These are phyloP conservation scores for Siphlonurus alternatus DNA, from an alignment of 2,888 invertebrate species.

Conservation along the genomic window DNA sequence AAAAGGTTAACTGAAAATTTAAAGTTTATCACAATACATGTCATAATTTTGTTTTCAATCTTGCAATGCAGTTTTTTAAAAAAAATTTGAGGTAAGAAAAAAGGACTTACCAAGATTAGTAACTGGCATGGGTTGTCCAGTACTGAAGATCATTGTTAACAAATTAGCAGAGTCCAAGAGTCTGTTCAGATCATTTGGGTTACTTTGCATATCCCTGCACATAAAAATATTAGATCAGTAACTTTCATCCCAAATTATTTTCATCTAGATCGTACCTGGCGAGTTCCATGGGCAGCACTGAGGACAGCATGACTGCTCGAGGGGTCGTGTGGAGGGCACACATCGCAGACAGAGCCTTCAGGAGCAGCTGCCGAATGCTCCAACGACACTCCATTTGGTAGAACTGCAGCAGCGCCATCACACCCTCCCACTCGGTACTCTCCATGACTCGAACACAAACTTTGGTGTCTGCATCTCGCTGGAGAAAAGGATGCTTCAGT, in stretches of 20 bases:
- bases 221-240: too few species aligned
- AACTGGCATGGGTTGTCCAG: slow-evolving; percentile 77
- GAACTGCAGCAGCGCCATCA: slow-evolving; percentile 74
- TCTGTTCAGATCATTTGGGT: slow-evolving; percentile 58
- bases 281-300: slow-evolving; percentile 78
- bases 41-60: not conserved
- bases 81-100: too few species aligned
- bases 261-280: slow-evolving; percentile 55
- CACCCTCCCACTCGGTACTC: slow-evolving; percentile 65
- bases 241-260: too few species aligned
- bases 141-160: slow-evolving; percentile 75
- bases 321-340: slow-evolving; percentile 70
- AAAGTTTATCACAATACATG: too few species aligned
- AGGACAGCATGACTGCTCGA: slow-evolving; percentile 66
- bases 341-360: slow-evolving; percentile 76
- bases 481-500: slow-evolving; percentile 20
- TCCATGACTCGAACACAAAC: slow-evolving; percentile 72
- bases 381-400: slow-evolving; percentile 92
- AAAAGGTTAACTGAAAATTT: too few species aligned
- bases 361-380: slow-evolving; percentile 62
- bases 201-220: slow-evolving; percentile 57
- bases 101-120: slow-evolving; percentile 69
- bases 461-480: slow-evolving; percentile 85
- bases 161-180: slow-evolving; percentile 68
- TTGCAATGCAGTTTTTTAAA: too few species aligned